A percentile compares a stretch with the other conserved stretches of the same genome.
Evolutionary conservation across 2,113 vertebrate species (phyloP).

Genomic region (human): GRCh38 chr9:8340501-8341000

Average conservation of each 20-base stretch:
- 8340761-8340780: slow-evolving; percentile 74
- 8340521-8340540: slow-evolving; percentile 33
- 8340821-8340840: slow-evolving; percentile 69
- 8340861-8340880: slow-evolving; percentile 54
- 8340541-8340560: slow-evolving; percentile 53
- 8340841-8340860: slow-evolving; percentile 74
- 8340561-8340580: slow-evolving; percentile 55
- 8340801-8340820: slow-evolving; percentile 75
- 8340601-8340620: slow-evolving; percentile 75
- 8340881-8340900: neutral
- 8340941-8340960: neutral
- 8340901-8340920: neutral
- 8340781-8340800: slow-evolving; percentile 77
- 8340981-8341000: slow-evolving; percentile 4
- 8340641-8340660: slow-evolving; percentile 66
- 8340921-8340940: neutral
- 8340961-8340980: neutral
- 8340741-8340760: slow-evolving; percentile 80
- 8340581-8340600: slow-evolving; percentile 63
- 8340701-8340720: slow-evolving; percentile 79
- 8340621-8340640: slow-evolving; percentile 61
- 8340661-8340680: slow-evolving; percentile 80
- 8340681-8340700: slow-evolving; percentile 75
- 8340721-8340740: slow-evolving; percentile 79
- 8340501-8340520: slow-evolving; percentile 1